phyloP scores from a whole-genome alignment of 1,140 invertebrate genomes.

The Zaprionus nigranus region DNA sequence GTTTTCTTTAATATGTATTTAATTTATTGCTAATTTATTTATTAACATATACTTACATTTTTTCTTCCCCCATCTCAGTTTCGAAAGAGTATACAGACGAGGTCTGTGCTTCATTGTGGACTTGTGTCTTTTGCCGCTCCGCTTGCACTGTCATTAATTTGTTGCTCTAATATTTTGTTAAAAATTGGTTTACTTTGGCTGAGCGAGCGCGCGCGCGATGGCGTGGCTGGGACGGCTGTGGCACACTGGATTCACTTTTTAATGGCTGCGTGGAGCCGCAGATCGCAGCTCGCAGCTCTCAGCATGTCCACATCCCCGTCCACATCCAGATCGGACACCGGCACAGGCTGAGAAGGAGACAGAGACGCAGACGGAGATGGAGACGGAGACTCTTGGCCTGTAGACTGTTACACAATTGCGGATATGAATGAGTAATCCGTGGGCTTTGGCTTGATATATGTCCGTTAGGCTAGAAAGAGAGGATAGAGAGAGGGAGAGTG shows the following conservation, averaged over 20 bases:
- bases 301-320: conserved; percentile 14
- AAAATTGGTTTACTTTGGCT: conserved; percentile 68
- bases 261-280: conserved; percentile 68
- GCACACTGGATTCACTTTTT: conserved; percentile 76
- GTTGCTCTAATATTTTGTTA: conserved; percentile 77
- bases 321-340: conserved; percentile 44
- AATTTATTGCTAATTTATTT: too few relatives aligned
- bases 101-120: background rate
- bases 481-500: conserved; percentile 6
- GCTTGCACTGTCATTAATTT: conserved; percentile 73
- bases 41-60: too few relatives aligned
- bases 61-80: too few relatives aligned
- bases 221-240: conserved; percentile 45
- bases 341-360: background rate
- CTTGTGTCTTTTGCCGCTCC: conserved; percentile 31
- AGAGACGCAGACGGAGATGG: background rate
- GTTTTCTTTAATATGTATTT: too few relatives aligned
- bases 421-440: conserved; percentile 83
- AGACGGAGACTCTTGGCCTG: background rate
- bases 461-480: conserved; percentile 52
- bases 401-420: conserved; percentile 73
- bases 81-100: conserved; percentile 42
- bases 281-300: background rate
- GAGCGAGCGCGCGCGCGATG: conserved; percentile 37
- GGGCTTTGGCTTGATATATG: conserved; percentile 81